Evolutionary conservation across 2,888 invertebrate species (phyloP), one percentile per base, ranked within the genome.

Genomic region (Petrolisthes manimaculis): DNA sequence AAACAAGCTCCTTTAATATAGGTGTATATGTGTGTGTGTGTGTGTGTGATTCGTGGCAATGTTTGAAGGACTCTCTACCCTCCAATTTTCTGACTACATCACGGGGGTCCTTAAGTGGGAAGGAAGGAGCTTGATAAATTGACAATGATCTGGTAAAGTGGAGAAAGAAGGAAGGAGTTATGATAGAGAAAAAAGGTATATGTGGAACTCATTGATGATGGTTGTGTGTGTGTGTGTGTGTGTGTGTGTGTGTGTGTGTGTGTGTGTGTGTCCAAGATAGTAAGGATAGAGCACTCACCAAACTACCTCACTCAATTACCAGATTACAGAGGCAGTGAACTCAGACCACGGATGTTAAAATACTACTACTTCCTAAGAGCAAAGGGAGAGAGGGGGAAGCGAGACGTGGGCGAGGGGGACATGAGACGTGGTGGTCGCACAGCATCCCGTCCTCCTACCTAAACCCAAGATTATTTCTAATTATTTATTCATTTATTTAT

Each of bases 1-100:
- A 37, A 37, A 37, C 37, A 37, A 37, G 37, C 37, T 37, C 37
- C 37, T 37, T 37, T 37, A 37, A 37, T 37, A 37, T 83, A 71
- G 56, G 83, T 71, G 83, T 83, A 55, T 75, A 54, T 21, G 83
- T 74, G 24, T 83, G 71, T 71, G 83, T 83, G 83, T 69, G 83
- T 83, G 71, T 69, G 53, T 71, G 83, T 83, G 71, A 53, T 51
- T 37, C 37, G 37, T 37, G 37, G 37, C 37, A 37, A 37, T 37
- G 37, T 37, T 37, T 37, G 37, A 37, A 37, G 37, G 37, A 37
- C 2, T 37, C 37, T 37, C 37, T 37, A 37, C 0, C 37, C 37
- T 37, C 37, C 37, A 37, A 37, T 37, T 37, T 37, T 37, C 37
- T 37, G 37, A 37, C 37, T 37, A 37, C 37, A 37, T 37, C 37